A percentile compares a stretch with the other conserved stretches of the same genome.
These are phyloP conservation scores for Euplagia quadripunctaria DNA, from an alignment of 2,888 invertebrate species.

Conservation along the genomic window DNA sequence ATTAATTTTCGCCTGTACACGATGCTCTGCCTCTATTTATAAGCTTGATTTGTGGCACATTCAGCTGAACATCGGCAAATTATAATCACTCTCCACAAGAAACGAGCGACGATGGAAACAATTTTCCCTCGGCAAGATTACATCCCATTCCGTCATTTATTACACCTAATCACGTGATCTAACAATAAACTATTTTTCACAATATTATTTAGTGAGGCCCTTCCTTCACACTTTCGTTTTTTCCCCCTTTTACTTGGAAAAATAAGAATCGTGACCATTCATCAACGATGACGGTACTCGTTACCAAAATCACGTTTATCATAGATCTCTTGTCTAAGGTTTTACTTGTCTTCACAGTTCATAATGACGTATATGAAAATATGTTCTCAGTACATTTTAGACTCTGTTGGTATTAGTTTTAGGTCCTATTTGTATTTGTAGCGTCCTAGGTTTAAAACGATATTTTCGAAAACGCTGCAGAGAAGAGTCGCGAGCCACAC, in stretches of 20 bases:
- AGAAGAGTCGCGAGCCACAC: conserved; percentile 84
- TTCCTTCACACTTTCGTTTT: conserved; percentile 75
- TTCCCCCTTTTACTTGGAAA: conserved; percentile 75
- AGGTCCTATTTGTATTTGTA: conserved; percentile 58
- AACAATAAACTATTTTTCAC: conserved; percentile 85
- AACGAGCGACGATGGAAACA: conserved; percentile 75
- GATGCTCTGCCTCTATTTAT: conserved; percentile 19
- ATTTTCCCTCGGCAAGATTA: conserved; percentile 76
- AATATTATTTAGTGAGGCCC: conserved; percentile 77
- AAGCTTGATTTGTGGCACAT: conserved; percentile 46
- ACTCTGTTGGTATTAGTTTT: conserved; percentile 45
- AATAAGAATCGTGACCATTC: conserved; percentile 78
- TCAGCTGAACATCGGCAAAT: conserved; percentile 56
- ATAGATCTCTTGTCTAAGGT: conserved; percentile 86
- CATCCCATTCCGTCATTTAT: conserved; percentile 69
- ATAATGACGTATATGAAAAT: conserved; percentile 52
- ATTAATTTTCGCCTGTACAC: conserved; percentile 6
- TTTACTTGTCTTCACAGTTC: conserved; percentile 64
- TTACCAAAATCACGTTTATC: conserved; percentile 86
- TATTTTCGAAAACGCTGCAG: conserved; percentile 66
- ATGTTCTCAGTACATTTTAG: conserved; percentile 41
- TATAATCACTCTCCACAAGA: conserved; percentile 72
- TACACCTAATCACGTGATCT: conserved; percentile 83
- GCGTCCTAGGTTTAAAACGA: conserved; percentile 52
- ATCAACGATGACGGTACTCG: conserved; percentile 79